Base-by-base conservation (phyloP, 2,888 invertebrate species). In the Dicyrtomina minuta region DNA sequence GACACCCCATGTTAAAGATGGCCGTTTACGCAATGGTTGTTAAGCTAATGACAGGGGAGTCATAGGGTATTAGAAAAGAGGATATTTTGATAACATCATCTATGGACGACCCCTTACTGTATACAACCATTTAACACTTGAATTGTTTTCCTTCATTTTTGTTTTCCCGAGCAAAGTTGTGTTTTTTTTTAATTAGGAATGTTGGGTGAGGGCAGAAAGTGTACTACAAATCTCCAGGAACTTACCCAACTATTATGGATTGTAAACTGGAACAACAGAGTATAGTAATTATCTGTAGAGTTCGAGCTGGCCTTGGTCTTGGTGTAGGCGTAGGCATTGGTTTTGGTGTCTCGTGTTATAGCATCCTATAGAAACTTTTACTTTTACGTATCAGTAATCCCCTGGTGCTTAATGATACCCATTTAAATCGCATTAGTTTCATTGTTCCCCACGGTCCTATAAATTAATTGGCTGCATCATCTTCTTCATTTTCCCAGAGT, bases 381-480 rank as follows among this genome's bases (percentile, higher is more conserved):
- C 46, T 12, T 4, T 4, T 46, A 46, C 46, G 3, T 46, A 6
- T 46, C 46, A 4, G 46, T 58, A 58, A 58, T 64, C 33, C 64
- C 64, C 51, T 17, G 15, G 49, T 13, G 64, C 27, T 64, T 39
- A 70, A 56, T 66, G 55, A 70, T 65, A 56, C 61, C 24, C 56
- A 43, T 65, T 70, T 66, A 58, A 66, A 65, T 58, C 59, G 55
- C 49, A 43, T 70, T 53, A 39, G 17, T 24, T 65, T 49, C 66
- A 53, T 68, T 51, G 60, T 20, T 61, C 71, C 60, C 58, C 44
- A 61, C 46, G n/a, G 66, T 58, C 26, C 58, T 64, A 53, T 41
- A 51, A 56, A 66, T 66, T 66, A 66, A 65, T 64, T 53, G 43
- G 46, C 55, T 59, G n/a, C 66, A 41, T 58, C 58, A 20, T 46